Percentiles rank a stretch among this genome's conserved stretches.
phyloP scores from a whole-genome alignment of 2,113 vertebrate species.

The Pardalotus punctatus region DNA sequence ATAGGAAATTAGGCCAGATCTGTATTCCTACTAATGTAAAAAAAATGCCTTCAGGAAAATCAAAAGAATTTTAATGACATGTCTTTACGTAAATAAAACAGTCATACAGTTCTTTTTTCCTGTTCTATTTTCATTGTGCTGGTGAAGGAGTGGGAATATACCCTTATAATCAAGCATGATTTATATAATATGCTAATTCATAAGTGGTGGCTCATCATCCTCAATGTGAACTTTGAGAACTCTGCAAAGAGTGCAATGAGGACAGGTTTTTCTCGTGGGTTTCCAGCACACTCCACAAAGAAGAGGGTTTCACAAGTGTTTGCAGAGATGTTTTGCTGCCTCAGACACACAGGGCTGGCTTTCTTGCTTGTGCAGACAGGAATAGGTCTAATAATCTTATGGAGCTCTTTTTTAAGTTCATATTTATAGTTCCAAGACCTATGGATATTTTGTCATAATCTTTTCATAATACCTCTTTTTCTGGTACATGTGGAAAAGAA shows the following conservation, averaged over 20 bases:
- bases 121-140: slow-evolving; percentile 64
- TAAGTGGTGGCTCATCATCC: slow-evolving; percentile 10
- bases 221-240: slow-evolving; percentile 49
- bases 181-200: slow-evolving; percentile 69
- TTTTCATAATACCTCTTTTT: neutral
- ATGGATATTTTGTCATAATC: neutral
- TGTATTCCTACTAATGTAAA: slow-evolving; percentile 49
- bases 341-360: neutral
- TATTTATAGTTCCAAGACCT: neutral
- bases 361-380: neutral
- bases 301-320: neutral
- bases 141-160: slow-evolving; percentile 57
- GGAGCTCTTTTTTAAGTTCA: neutral
- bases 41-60: slow-evolving; percentile 62
- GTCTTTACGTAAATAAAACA: slow-evolving; percentile 65
- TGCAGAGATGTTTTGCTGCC: neutral
- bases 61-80: slow-evolving; percentile 70
- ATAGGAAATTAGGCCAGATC: slow-evolving; percentile 66
- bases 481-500: neutral
- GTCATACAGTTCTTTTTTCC: slow-evolving; percentile 51
- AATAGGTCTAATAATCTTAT: neutral
- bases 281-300: neutral
- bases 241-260: slow-evolving; percentile 16
- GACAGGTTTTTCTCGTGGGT: neutral
- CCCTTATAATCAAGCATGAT: slow-evolving; percentile 13